Conservation (phyloP, 2,888 invertebrate genomes). For the Lamellibrachia satsuma region DNA sequence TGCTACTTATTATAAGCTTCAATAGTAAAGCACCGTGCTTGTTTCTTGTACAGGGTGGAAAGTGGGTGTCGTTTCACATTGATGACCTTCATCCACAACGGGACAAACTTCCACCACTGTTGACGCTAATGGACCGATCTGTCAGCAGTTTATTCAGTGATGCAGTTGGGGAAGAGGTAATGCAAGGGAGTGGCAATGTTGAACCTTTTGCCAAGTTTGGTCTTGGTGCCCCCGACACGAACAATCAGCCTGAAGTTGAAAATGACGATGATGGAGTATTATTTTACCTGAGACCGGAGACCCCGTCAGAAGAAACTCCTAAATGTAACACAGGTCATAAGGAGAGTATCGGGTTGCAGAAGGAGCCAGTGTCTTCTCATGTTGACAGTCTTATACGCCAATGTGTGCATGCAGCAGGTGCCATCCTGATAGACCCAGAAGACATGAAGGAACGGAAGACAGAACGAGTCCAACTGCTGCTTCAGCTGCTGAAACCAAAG, state of each 20-base stretch:
- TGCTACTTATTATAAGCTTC: not conserved
- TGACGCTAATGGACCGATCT: conserved; percentile 25
- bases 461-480: conserved; percentile 44
- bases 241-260: not conserved
- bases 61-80: conserved; percentile 55
- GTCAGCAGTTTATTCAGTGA: conserved; percentile 26
- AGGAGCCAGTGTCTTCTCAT: conserved; percentile 24
- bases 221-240: not conserved
- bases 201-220: not conserved
- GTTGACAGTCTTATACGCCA: conserved; percentile 39
- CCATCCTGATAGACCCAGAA: conserved; percentile 52
- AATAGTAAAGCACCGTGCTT: not conserved
- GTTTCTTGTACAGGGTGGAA: conserved; percentile 47
- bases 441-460: conserved; percentile 43
- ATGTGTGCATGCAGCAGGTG: conserved; percentile 50
- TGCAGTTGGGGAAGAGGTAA: conserved; percentile 7
- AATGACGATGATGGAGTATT: not conserved
- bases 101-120: conserved; percentile 23
- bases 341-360: not conserved
- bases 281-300: not conserved
- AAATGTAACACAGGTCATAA: not conserved
- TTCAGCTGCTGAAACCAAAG: conserved; percentile 21
- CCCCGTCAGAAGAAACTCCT: not conserved
- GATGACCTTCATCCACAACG: conserved; percentile 48
- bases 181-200: not conserved